Base-by-base conservation (phyloP, 2,797 vertebrate genomes). In the Micromesistius poutassou region DNA sequence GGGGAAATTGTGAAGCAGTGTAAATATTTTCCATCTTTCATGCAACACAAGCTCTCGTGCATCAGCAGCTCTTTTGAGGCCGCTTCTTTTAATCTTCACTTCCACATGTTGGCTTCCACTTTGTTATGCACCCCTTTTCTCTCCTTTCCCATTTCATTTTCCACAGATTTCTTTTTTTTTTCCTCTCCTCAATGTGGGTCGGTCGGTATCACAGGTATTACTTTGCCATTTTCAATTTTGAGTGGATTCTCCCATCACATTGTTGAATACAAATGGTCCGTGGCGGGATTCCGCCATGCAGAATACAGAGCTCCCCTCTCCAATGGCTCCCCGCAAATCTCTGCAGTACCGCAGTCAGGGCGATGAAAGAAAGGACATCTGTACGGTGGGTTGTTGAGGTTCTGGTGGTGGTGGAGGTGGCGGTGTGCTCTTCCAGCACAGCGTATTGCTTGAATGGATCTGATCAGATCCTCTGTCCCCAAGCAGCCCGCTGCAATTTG, bases 211-310 rank as follows among this genome's bases (percentile, higher is more conserved):
- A 89, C 91, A 91, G 90, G 91, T 90, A 92, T 93, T 91, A 91
- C 90, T 92, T 90, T 81, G 89, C 87, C 86, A 85, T 94, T 96
- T 95, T 95, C 92, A 90, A 93, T 95, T 94, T 93, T 90, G 91
- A 92, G 88, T 90, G 87, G 90, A 89, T 87, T 88, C 84, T 89
- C 72, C 70, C 80, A 31, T 76, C 78, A 72, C n/a, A 14, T 70
- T 75, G 30, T 22, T 36, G 46, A 55, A 55, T 55, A 55, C 5
- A 19, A 55, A 19, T 55, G 16, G 13, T 14, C 46, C 13, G 16
- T 19, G 46, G 46, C 5, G 46, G 46, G 40, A 14, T 42, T 42
- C 6, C 13, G 42, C 42, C 42, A 46, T 46, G 42, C 42, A 46
- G 14, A 46, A 46, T 46, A 4, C 42, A 13, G 13, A 14, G 42